Evolutionary conservation across 37 sponge, comb jelly and placozoan genomes (phyloP), one percentile per base, ranked within the genome.

Genomic region (Mnemiopsis leidyi): DNA sequence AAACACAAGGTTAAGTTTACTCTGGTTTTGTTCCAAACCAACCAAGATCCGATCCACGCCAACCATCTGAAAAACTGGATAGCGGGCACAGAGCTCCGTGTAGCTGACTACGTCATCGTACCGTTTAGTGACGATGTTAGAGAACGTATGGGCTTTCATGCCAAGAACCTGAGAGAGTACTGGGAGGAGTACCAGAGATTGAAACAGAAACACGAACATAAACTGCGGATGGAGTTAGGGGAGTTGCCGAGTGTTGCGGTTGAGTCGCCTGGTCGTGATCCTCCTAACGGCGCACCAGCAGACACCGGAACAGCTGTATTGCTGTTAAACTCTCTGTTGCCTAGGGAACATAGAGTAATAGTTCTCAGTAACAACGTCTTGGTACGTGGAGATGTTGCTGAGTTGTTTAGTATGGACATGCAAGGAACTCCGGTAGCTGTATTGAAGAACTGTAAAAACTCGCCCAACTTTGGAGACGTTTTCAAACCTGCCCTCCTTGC

Each of bases 351-450:
- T 61, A 36, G 29, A 39, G 90, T 85, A 1, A 39, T 85, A n/a
- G 90, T 85, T 40, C 61, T 85, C 38, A n/a, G 61, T 18, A 85
- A 26, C 29, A 36, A 33, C 35, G 90, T 85, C 3, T 23, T 85
- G 0, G 48, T 85, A 13, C 38, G 39, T 25, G 40, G 61, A 9
- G 90, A 85, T 29, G 39, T 85, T 25, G 90, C 90, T n/a, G 61
- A 85, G 25, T 33, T 85, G 24, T 85, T 85, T 25, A 85, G 39
- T 33, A 18, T 85, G 61, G 61, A 85, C 26, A 39, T 85, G 48
- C 18, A 40, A 18, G 90, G 61, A 21, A 23, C 29, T 0, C 24
- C 40, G 1, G 61, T 39, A 0, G 90, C 38, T n/a, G 90, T 40
- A 1, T 39, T 85, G 29, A 85, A 85, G 13, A 40, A 16, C 25